A percentile compares a stretch with the other conserved stretches of the same genome.
Evolutionary conservation across 2,888 invertebrate genomes (phyloP).

Genomic region (Zootermopsis nevadensis): DNA sequence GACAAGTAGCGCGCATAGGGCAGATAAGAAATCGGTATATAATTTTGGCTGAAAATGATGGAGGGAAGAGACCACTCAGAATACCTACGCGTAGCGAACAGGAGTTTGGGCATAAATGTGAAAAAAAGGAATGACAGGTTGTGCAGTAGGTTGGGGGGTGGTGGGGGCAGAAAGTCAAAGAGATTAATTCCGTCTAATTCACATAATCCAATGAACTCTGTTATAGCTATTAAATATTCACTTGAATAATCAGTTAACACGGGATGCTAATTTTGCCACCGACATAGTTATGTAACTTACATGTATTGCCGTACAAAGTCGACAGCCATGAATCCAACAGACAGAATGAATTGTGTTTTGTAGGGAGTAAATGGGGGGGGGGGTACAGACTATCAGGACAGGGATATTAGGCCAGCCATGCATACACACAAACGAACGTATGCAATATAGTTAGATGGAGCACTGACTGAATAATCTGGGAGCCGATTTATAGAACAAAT

Average conservation of each 20-base stretch:
- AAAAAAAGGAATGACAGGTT: too few species aligned
- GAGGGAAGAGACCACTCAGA: too few species aligned
- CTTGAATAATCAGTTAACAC: background rate
- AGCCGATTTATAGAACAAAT: background rate
- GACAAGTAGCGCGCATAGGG: too few species aligned
- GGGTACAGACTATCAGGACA: background rate
- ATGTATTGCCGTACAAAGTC: background rate
- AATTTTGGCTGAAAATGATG: too few species aligned
- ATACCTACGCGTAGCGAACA: too few species aligned
- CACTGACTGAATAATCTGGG: background rate
- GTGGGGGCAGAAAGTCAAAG: background rate
- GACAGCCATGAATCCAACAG: background rate
- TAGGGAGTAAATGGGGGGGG: background rate
- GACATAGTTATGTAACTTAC: background rate
- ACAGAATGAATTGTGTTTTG: too few species aligned
- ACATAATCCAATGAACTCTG: constrained; percentile 6
- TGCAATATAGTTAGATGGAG: background rate
- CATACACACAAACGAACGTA: background rate
- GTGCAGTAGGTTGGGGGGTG: too few species aligned
- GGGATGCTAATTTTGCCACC: background rate
- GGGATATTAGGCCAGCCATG: background rate
- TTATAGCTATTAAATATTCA: background rate
- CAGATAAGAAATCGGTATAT: too few species aligned
- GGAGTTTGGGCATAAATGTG: too few species aligned
- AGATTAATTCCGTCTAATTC: background rate